Percentiles rank a stretch among this genome's conserved stretches.
These are phyloP conservation scores for Julus scandinavius DNA, from an alignment of 2,888 invertebrate species.

Conservation along the genomic window DNA sequence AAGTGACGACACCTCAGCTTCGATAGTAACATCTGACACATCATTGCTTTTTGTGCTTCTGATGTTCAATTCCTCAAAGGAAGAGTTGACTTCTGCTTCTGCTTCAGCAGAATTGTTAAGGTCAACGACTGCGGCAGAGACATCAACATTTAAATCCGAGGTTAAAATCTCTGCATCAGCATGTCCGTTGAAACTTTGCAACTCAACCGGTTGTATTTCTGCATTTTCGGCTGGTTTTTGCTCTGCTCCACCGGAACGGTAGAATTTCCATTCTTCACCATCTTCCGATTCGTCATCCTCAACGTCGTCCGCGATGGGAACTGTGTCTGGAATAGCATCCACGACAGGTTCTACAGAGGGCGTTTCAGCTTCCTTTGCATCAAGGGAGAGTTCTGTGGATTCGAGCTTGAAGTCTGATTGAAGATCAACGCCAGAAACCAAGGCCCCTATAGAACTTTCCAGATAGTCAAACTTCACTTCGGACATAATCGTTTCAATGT, in stretches of 20 bases:
- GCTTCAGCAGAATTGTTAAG: not conserved
- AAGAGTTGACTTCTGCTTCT: not conserved
- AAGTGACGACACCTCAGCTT: not conserved
- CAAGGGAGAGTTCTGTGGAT: not conserved
- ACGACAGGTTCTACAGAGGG: constrained; percentile 24
- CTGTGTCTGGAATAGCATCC: constrained; percentile 49
- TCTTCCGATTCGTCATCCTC: constrained; percentile 58
- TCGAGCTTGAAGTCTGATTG: not conserved
- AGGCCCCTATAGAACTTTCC: not conserved
- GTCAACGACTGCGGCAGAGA: not conserved
- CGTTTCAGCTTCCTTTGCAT: not conserved
- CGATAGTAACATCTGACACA: not conserved
- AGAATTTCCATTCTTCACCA: constrained; percentile 57
- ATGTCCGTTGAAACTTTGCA: not conserved
- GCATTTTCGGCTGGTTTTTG: not conserved
- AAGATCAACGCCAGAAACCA: not conserved
- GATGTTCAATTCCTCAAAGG: not conserved
- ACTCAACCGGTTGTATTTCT: not conserved
- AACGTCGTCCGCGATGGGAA: constrained; percentile 56
- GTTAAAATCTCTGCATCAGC: not conserved
- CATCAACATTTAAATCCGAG: not conserved
- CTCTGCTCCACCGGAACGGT: not conserved
- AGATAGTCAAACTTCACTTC: constrained; percentile 45
- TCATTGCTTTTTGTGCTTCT: not conserved
- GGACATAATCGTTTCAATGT: constrained; percentile 24